phyloP scores from a whole-genome alignment of 1,140 invertebrate species.

The Anoplophora glabripennis region DNA sequence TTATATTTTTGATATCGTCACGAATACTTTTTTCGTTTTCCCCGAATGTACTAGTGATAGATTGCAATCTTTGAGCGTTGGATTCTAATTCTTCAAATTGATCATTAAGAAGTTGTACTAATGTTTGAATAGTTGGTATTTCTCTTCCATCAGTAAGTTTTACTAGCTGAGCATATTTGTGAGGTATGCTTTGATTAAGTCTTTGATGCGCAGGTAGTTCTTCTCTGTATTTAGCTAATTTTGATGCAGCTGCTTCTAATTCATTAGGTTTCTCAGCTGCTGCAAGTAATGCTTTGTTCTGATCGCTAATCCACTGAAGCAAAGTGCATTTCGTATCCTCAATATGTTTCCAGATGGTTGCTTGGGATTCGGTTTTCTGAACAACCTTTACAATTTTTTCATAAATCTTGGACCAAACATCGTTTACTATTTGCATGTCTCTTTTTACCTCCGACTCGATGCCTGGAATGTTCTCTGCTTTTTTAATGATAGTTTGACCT shows the following conservation, averaged over 20 bases:
- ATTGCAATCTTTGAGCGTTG: constrained; percentile 73
- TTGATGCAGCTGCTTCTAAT: constrained; percentile 72
- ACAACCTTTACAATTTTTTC: constrained; percentile 66
- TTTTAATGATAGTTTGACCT: constrained; percentile 66
- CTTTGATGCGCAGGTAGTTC: constrained; percentile 77
- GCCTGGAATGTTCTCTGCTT: constrained; percentile 70
- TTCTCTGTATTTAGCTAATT: constrained; percentile 79
- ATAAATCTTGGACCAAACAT: constrained; percentile 73
- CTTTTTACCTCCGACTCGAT: constrained; percentile 69
- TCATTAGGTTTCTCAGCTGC: constrained; percentile 74
- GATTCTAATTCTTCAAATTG: constrained; percentile 75
- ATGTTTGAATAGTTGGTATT: constrained; percentile 65
- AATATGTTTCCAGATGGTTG: constrained; percentile 89
- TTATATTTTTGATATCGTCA: constrained; percentile 66
- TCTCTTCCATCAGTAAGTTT: constrained; percentile 73
- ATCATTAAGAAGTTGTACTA: constrained; percentile 69
- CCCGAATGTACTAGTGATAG: constrained; percentile 64
- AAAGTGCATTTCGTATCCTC: constrained; percentile 81
- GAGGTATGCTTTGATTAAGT: constrained; percentile 69
- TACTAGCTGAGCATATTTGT: constrained; percentile 77
- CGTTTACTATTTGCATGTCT: constrained; percentile 60
- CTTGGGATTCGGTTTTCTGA: constrained; percentile 81
- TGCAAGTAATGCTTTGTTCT: constrained; percentile 69
- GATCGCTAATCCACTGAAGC: constrained; percentile 78
- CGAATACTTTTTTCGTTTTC: constrained; percentile 72